Evolutionary conservation across 2,113 vertebrate species (phyloP), one percentile per base, ranked within the genome.

Genomic region (Phaethon lepturus): DNA sequence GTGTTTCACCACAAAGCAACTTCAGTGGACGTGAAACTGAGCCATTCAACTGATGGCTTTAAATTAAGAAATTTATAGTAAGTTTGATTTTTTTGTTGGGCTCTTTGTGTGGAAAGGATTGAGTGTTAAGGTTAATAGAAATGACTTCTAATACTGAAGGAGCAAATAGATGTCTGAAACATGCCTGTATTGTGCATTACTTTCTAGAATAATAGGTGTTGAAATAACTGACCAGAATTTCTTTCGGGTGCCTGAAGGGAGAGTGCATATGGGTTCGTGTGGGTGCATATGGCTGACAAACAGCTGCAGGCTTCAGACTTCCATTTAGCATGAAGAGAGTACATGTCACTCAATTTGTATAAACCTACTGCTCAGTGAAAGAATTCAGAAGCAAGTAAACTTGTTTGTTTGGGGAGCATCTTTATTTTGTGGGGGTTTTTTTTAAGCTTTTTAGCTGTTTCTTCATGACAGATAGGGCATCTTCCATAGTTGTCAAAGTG

Each of bases 401-500:
- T 55, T 55, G 47, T 49, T 26, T 49, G 59, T 23, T 24, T 62
- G 67, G 85, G 26, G 13, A 49, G 28, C 35, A 38, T 38, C 24
- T 74, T 88, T 49, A 59, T 69, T 71, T 74, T 82, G 49, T 81
- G 22, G n/a, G n/a, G n/a, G 8, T 38, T 38, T 38, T 11, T 47
- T 58, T 31, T 33, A 26, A 26, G 3, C 88, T 85, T 9, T 88
- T 90, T 81, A 75, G 44, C 50, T 44, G 55, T 60, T 85, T 75
- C 60, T 59, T 63, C 56, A 19, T 67, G 73, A 92, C 26, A 90
- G 93, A 94, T 67, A 83, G 69, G 75, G 71, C 95, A 86, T 93
- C 96, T 92, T 96, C 96, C 97, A 96, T 97, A 96, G 96, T 96
- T 98, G 95, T 95, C 95, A 97, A 93, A 94, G 96, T 83, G 50